phyloP scores from a whole-genome alignment of 2,113 vertebrate species.

The Choloepus hoffmanni region DNA sequence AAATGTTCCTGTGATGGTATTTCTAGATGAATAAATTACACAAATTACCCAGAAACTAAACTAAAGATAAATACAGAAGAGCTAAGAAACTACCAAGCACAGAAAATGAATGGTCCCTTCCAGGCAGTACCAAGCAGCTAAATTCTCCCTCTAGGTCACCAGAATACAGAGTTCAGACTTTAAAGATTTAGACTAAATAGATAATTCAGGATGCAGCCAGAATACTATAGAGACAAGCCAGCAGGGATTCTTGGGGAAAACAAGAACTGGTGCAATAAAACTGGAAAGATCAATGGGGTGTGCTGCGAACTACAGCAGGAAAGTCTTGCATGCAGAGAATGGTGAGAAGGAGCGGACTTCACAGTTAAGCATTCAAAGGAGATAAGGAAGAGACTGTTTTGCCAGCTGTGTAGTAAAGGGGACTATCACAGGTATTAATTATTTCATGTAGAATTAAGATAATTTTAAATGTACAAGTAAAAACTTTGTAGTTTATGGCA shows the following conservation, averaged over 20 bases:
- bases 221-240: slow-evolving; percentile 50
- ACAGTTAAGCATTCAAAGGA: background rate
- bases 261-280: slow-evolving; percentile 54
- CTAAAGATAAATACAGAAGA: slow-evolving; percentile 56
- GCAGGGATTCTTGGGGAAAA: slow-evolving; percentile 57
- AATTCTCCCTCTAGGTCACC: background rate
- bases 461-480: slow-evolving; percentile 54
- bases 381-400: background rate
- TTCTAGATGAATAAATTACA: slow-evolving; percentile 69
- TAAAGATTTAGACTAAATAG: slow-evolving; percentile 53
- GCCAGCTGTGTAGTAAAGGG: slow-evolving; percentile 32
- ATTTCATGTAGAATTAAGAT: slow-evolving; percentile 37
- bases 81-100: background rate
- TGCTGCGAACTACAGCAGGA: slow-evolving; percentile 19
- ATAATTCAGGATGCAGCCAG: slow-evolving; percentile 57
- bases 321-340: background rate
- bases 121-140: background rate
- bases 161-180: slow-evolving; percentile 51
- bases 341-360: slow-evolving; percentile 15
- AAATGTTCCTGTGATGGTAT: slow-evolving; percentile 62
- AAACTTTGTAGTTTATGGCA: background rate
- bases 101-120: slow-evolving; percentile 27
- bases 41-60: slow-evolving; percentile 40
- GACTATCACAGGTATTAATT: background rate
- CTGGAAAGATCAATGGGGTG: slow-evolving; percentile 67